Evolutionary conservation across 2,113 vertebrate genomes (phyloP).

Genomic region (Oreochromis tanganicae): DNA sequence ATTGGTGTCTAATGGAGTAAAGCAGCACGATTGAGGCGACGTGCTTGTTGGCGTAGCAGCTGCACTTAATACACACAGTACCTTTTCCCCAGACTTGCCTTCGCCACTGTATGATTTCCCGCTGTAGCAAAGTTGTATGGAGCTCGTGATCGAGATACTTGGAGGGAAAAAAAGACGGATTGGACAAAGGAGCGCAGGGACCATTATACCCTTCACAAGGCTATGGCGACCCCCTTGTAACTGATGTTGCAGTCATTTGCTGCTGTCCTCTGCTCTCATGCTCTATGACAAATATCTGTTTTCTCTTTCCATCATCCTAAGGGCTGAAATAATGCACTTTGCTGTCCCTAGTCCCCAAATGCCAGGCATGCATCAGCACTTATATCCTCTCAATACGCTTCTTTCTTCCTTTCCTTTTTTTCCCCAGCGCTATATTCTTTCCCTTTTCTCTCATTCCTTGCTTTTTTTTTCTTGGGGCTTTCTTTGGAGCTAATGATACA

Average conservation of each 20-base stretch:
- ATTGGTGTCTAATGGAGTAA: background rate
- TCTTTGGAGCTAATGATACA: slow-evolving; percentile 45
- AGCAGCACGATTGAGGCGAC: background rate
- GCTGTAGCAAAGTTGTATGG: background rate
- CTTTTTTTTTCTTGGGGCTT: background rate
- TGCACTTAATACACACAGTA: background rate
- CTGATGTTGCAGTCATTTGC: slow-evolving; percentile 25
- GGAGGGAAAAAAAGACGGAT: background rate
- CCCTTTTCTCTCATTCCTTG: background rate
- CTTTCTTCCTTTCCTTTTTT: background rate
- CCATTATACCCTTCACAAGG: slow-evolving; percentile 42
- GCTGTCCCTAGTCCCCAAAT: slow-evolving; percentile 26
- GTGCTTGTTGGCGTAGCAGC: background rate
- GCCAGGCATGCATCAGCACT: slow-evolving; percentile 48
- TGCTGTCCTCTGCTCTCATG: slow-evolving; percentile 25
- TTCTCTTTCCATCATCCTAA: slow-evolving; percentile 37
- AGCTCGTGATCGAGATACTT: background rate
- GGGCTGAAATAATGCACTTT: slow-evolving; percentile 48
- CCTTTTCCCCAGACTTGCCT: background rate
- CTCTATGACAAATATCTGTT: slow-evolving; percentile 55
- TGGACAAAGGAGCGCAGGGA: slow-evolving; percentile 18
- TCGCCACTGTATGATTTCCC: background rate
- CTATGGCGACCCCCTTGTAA: slow-evolving; percentile 17
- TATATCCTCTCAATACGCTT: slow-evolving; percentile 5
- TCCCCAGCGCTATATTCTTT: background rate